These are phyloP conservation scores for Orius insidiosus DNA, from an alignment of 1,140 invertebrate genomes.

Conservation along the genomic window DNA sequence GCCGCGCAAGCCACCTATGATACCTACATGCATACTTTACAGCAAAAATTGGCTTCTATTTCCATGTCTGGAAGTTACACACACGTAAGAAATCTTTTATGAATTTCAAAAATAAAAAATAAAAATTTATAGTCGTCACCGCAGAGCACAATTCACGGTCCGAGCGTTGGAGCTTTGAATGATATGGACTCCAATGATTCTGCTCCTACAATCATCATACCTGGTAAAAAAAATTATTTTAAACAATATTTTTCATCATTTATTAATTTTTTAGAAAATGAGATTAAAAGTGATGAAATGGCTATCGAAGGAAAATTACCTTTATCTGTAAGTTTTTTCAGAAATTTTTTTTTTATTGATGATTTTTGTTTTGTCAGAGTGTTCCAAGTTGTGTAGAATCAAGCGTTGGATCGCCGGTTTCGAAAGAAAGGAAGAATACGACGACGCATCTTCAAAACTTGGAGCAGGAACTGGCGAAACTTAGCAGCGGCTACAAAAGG, in stretches of 20 bases:
- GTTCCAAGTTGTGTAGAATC: constrained; percentile 6
- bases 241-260: not conserved
- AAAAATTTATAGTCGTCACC: not conserved
- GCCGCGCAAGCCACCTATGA: constrained; percentile 30
- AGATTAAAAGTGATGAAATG: not conserved
- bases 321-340: not conserved
- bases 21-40: constrained; percentile 36
- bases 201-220: constrained; percentile 3
- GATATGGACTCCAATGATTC: not conserved
- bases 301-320: not conserved
- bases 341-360: not conserved
- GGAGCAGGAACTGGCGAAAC: constrained; percentile 19
- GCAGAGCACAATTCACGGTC: constrained; percentile 4
- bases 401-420: constrained; percentile 11
- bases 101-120: no score
- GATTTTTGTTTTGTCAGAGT: constrained; percentile 2
- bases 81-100: no score
- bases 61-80: constrained; percentile 17
- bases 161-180: not conserved
- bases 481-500: constrained; percentile 6
- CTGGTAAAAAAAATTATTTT: constrained; percentile 1
- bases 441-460: constrained; percentile 26
- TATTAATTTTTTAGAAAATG: not conserved
- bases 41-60: constrained; percentile 38
- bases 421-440: constrained; percentile 15